Base-by-base conservation (phyloP, 1,140 invertebrate genomes). In the Wiebesia pumilae region DNA sequence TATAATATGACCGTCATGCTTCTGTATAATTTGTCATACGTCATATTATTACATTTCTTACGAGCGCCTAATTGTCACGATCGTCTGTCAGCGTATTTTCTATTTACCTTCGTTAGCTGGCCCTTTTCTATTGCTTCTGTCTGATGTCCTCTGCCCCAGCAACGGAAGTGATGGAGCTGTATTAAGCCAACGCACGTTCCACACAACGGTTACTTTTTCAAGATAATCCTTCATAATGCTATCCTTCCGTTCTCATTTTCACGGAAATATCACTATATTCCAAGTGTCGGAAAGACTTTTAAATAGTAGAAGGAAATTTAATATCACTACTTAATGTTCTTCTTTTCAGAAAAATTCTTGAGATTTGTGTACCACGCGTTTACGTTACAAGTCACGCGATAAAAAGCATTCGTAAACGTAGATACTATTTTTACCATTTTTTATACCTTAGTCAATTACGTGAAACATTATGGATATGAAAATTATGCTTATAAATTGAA, bases 21-120 rank as follows among this genome's bases (percentile, higher is more conserved):
- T 33, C n/a, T 43, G 6, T 69, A 47, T 81, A 33, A 81, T 81
- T 81, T 47, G 43, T 81, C 58, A 62, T 27, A 62, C 58, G 58
- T 62, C 58, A 24, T 62, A 62, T 62, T 62, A 62, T 62, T 62
- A 67, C 67, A 33, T 51, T 81, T 69, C 65, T 81, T 79, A 24
- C 62, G 58, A 19, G 9, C 24, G 58, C 3, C 33, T 6, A 38
- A 40, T 75, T 14, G 24, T 24, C 65, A 9, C 19, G 24, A n/a
- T 81, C 80, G 65, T 81, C 67, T 65, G 40, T 81, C 80, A 69
- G 62, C 24, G 38, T 27, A 51, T 69, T 69, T 69, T 65, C 65
- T 65, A 81, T 81, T 81, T 30, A 67, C 65, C 33, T 51, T 69
- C 16, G 38, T 81, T 47, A 14, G 30, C 33, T 47, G 9, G 1